These are phyloP conservation scores for Bombus difficillimus DNA, from an alignment of 1,140 invertebrate species.

Conservation along the genomic window DNA sequence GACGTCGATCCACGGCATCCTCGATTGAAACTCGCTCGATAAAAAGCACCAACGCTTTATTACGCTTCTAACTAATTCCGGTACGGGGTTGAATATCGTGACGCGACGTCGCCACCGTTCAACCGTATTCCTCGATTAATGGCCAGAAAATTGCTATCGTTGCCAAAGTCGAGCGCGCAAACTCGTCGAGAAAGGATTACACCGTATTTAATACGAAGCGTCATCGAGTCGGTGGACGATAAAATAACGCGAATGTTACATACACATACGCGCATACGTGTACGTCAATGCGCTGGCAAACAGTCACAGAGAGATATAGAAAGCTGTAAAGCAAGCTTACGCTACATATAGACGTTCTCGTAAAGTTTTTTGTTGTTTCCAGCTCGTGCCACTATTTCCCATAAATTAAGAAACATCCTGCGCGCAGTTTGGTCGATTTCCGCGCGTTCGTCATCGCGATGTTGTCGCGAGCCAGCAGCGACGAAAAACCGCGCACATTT, in stretches of 20 bases:
- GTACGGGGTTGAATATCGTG: neutral
- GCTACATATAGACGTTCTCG: neutral
- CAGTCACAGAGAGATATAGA: no score
- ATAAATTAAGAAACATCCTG: neutral
- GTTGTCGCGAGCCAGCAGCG: no score
- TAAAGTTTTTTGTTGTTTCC: neutral
- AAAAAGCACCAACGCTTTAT: slow-evolving; percentile 58
- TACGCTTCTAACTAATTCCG: slow-evolving; percentile 32
- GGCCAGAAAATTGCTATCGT: neutral
- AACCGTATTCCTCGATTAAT: slow-evolving; percentile 15
- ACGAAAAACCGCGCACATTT: neutral
- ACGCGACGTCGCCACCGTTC: slow-evolving; percentile 4
- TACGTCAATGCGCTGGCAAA: no score
- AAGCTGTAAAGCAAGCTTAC: no score
- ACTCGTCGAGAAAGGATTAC: neutral
- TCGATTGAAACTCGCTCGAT: slow-evolving; percentile 57
- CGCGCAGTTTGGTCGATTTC: neutral
- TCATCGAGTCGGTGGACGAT: neutral
- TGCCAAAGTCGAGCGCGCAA: neutral
- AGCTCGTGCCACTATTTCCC: neutral
- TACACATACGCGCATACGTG: no score
- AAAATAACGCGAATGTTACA: neutral
- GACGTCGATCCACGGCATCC: slow-evolving; percentile 17
- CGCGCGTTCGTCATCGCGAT: neutral
- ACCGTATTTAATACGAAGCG: neutral